Evolutionary conservation across 2,888 invertebrate species (phyloP), one percentile per base, ranked within the genome.

Genomic region (Alloscopus bannaensis): DNA sequence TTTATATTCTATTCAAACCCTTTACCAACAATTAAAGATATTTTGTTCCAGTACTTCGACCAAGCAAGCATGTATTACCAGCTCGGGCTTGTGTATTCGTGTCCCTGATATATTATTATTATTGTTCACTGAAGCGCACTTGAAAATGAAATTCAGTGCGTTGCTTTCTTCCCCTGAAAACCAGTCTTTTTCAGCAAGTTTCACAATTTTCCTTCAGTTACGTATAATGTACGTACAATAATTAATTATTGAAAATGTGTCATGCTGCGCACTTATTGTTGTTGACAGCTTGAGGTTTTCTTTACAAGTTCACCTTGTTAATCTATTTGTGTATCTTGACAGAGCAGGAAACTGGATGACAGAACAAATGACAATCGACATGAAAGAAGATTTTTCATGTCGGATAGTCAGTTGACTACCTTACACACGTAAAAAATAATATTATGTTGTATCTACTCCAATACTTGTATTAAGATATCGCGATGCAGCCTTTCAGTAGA

Each of bases 331-430:
- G 31, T 40, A 57, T 57, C 65, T 16, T 47, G 6, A 28, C 18
- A 36, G 57, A 24, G 52, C 73, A 73, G 73, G 73, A 73, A 65
- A 59, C 45, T 4, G 28, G 55, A 18, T 66, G 66, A 66, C 73
- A 73, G 59, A 31, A 47, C 57, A 18, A 73, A 73, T 73, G 73
- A 73, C 73, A 65, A 73, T 65, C 66, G 73, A 73, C 45, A 29
- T 59, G 66, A 59, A 73, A 66, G 66, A 60, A 65, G 55, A 64
- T 36, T 60, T 45, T 28, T 72, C 31, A 62, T 40, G 52, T 62
- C 62, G 52, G 55, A 40, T 55, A 57, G 62, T 64, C 64, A 71
- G n/a, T 71, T 71, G 71, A n/a, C n/a, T n/a, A n/a, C n/a, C n/a
- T n/a, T n/a, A n/a, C n/a, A n/a, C n/a, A n/a, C n/a, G n/a, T n/a